phyloP scores from a whole-genome alignment of 2,797 vertebrate genomes.

The Thalassophryne amazonica region DNA sequence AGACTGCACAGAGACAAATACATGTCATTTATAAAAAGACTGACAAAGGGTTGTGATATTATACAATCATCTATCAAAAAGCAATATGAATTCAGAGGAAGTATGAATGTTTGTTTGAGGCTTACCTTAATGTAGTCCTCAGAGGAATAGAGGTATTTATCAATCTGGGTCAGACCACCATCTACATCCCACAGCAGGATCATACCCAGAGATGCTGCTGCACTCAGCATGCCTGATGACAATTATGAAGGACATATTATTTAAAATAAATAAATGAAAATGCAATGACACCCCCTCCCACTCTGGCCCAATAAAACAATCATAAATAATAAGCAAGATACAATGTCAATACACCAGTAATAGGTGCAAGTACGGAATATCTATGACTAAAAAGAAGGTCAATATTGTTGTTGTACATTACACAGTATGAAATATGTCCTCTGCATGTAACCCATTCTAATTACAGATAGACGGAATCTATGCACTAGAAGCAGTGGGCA shows the following conservation, averaged over 20 bases:
- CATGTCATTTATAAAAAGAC: constrained; percentile 75
- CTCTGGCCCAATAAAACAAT: background rate
- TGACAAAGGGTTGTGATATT: background rate
- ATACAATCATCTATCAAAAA: constrained; percentile 29
- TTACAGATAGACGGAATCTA: constrained; percentile 78
- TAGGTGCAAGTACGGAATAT: too few species aligned
- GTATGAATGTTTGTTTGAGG: background rate
- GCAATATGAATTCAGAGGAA: background rate
- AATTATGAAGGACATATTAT: constrained; percentile 79
- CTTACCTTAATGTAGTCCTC: constrained; percentile 98
- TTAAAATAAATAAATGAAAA: background rate
- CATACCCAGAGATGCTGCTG: constrained; percentile 94
- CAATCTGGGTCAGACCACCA: constrained; percentile 95
- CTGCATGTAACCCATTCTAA: too few species aligned
- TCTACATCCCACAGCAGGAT: constrained; percentile 98
- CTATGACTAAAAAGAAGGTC: too few species aligned
- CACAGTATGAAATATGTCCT: too few species aligned
- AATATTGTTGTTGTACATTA: too few species aligned
- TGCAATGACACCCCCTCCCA: too few species aligned
- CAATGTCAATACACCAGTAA: background rate
- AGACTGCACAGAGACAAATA: constrained; percentile 74
- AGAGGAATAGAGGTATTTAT: constrained; percentile 98
- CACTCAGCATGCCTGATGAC: constrained; percentile 92
- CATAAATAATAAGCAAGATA: background rate
- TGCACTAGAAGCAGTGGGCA: constrained; percentile 76